Base-by-base conservation (phyloP, 2,797 vertebrate species). In the Mus caroli region DNA sequence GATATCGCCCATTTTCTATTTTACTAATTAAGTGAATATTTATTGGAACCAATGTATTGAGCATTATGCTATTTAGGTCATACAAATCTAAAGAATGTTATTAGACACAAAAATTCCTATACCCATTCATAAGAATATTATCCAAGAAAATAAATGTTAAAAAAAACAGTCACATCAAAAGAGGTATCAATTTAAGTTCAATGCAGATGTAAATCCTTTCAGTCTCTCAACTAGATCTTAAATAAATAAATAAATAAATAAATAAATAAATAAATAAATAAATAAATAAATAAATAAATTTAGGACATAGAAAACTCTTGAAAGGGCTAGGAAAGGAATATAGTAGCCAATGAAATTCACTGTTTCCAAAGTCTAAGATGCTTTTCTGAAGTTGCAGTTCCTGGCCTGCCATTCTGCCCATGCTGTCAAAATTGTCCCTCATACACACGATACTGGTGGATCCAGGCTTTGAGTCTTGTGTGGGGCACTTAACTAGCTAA, bases 61-160 rank as follows among this genome's bases (percentile, higher is more conserved):
- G 13, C 11, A 62, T n/a, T 9, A 34, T 17, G 2, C 43, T 71
- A 85, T 80, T 1, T 2, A 77, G 15, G 17, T n/a, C n/a, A n/a
- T n/a, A n/a, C n/a, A n/a, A 20, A 88, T 84, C 58, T 43, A 84
- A 94, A 50, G 17, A 93, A 22, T 80, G 43, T 24, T 80, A 73
- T 52, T 37, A 80, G 13, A 34, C 26, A 34, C 58, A 37, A 84
- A 78, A 11, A 28, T 83, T 76, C 46, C 3, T 82, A 31, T 11
- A 19, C n/a, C 11, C 56, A 15, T 54, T 40, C 3, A 37, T 37
- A 75, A 80, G 10, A 46, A 1, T 88, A 17, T 7, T 71, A 13
- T 11, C 40, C n/a, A 4, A 73, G 40, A 43, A 78, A 80, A 58
- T 15, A 19, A 9, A 46, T 2, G 4, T 37, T 4, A 60, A 77